These are phyloP conservation scores for Crax fasciolata DNA, from an alignment of 2,797 vertebrate genomes.

Conservation along the genomic window DNA sequence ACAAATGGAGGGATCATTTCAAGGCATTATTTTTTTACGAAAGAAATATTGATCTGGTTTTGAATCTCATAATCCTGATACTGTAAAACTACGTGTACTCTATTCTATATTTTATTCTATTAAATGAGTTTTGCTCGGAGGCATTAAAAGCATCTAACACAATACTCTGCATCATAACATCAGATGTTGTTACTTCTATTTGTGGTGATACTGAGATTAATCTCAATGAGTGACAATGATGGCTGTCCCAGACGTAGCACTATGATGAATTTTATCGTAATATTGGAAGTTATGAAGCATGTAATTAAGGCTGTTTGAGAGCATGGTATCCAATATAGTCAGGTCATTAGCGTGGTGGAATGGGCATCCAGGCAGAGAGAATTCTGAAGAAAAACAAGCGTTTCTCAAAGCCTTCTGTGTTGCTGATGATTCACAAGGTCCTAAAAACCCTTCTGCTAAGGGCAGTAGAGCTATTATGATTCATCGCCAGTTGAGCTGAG, in stretches of 20 bases:
- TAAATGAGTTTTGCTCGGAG: slow-evolving; percentile 52
- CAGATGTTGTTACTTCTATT: slow-evolving; percentile 75
- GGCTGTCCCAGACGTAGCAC: slow-evolving; percentile 55
- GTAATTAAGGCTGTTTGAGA: slow-evolving; percentile 79
- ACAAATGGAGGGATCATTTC: slow-evolving; percentile 54
- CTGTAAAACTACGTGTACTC: slow-evolving; percentile 7
- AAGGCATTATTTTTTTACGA: slow-evolving; percentile 59
- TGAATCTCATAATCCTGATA: slow-evolving; percentile 27
- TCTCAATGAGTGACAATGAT: slow-evolving; percentile 72
- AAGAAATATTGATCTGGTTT: slow-evolving; percentile 71
- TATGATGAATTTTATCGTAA: slow-evolving; percentile 75
- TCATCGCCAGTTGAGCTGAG: rapidly evolving
- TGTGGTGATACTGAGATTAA: slow-evolving; percentile 74
- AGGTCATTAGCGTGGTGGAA: slow-evolving; percentile 28
- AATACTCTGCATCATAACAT: slow-evolving; percentile 4
- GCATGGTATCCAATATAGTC: slow-evolving; percentile 71
- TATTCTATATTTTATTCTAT: slow-evolving; percentile 20
- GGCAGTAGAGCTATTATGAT: not conserved
- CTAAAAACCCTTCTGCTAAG: not conserved
- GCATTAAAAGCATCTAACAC: slow-evolving; percentile 1
- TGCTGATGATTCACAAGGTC: not conserved
- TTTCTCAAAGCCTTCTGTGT: not conserved
- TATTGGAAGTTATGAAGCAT: slow-evolving; percentile 71
- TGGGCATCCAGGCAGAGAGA: slow-evolving; percentile 14
- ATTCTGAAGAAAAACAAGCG: not conserved